A percentile compares a stretch with the other conserved stretches of the same genome.
Evolutionary conservation across 2,888 invertebrate species (phyloP).

Genomic region (Erebia ligea): DNA sequence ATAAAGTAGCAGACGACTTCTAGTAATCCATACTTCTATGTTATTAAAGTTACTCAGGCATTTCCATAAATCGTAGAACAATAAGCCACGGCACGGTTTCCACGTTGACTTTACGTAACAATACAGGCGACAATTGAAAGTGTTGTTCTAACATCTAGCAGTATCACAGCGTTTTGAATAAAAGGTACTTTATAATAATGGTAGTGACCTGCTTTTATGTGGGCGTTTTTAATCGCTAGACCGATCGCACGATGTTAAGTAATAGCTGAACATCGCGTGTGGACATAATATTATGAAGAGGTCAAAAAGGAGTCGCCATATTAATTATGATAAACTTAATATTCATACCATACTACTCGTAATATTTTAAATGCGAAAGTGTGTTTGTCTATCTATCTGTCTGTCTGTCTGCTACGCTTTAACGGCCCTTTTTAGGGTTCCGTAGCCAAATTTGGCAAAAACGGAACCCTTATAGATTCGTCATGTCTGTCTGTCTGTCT

Average conservation of each 20-base stretch:
- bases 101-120: conserved; percentile 41
- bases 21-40: conserved; percentile 15
- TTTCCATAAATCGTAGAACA: conserved; percentile 34
- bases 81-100: conserved; percentile 40
- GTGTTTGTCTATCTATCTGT: too few relatives aligned
- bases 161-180: conserved; percentile 13
- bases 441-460: too few relatives aligned
- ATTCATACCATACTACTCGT: too few relatives aligned
- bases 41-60: conserved; percentile 23
- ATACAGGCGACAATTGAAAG: conserved; percentile 42
- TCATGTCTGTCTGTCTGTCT: too few relatives aligned
- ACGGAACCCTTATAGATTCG: too few relatives aligned
- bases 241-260: background rate
- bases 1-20: conserved; percentile 12
- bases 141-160: conserved; percentile 32
- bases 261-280: background rate
- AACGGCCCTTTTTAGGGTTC: too few relatives aligned
- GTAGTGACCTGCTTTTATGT: conserved; percentile 6
- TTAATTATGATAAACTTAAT: too few relatives aligned
- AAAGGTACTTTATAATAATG: conserved; percentile 10
- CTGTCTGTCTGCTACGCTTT: too few relatives aligned
- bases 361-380: too few relatives aligned
- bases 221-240: conserved; percentile 3
- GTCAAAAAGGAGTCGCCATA: background rate
- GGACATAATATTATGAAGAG: conserved; percentile 2